A percentile compares a stretch with the other conserved stretches of the same genome.
These are phyloP conservation scores for Gallinago media DNA, from an alignment of 2,113 vertebrate genomes.

Conservation along the genomic window DNA sequence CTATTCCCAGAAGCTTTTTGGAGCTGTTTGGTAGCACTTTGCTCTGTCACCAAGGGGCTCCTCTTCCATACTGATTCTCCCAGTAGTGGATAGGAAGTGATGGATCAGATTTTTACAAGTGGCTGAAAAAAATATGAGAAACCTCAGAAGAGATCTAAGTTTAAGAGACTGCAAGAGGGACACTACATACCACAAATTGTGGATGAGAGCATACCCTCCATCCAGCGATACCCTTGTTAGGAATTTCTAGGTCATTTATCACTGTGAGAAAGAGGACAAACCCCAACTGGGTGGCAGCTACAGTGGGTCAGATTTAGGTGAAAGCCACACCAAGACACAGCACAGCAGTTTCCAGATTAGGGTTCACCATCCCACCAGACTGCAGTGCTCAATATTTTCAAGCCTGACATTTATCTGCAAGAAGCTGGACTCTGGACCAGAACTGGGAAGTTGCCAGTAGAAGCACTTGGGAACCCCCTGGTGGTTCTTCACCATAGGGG, in stretches of 20 bases:
- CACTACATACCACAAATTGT: not conserved
- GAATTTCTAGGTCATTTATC: not conserved
- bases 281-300: not conserved
- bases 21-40: not conserved
- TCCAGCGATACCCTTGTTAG: not conserved
- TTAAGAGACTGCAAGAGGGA: not conserved
- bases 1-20: not conserved
- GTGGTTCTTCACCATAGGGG: not conserved
- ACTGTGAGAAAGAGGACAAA: not conserved
- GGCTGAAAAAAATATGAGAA: not conserved
- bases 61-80: not conserved
- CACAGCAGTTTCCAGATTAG: not conserved
- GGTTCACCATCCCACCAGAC: not conserved
- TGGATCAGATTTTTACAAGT: not conserved
- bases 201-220: not conserved
- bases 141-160: not conserved
- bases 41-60: not conserved
- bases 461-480: not conserved
- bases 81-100: not conserved
- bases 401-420: not conserved
- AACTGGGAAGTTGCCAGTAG: not conserved
- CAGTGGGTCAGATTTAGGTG: accelerated
- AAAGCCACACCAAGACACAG: not conserved
- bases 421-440: not conserved
- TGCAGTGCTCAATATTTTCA: not conserved